A percentile compares a stretch with the other conserved stretches of the same genome.
phyloP scores from a whole-genome alignment of 2,888 invertebrate genomes.

The Dryobota labecula region DNA sequence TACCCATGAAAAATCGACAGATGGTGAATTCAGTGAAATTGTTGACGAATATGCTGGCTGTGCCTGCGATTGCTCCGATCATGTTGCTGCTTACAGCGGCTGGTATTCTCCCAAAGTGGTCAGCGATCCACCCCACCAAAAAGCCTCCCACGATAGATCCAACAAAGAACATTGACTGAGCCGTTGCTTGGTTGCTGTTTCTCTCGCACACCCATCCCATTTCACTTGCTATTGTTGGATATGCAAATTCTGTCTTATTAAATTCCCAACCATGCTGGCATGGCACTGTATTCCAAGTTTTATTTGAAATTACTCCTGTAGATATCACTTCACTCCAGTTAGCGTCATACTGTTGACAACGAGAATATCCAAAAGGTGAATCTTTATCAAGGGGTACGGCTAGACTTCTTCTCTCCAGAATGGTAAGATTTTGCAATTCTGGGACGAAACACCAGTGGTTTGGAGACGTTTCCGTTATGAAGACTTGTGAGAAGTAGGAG shows the following conservation, averaged over 20 bases:
- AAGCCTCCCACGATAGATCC: conserved; percentile 82
- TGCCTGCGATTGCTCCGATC: conserved; percentile 77
- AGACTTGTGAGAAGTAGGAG: conserved; percentile 78
- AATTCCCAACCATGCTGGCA: conserved; percentile 84
- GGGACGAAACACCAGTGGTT: conserved; percentile 83
- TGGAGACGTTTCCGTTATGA: conserved; percentile 78
- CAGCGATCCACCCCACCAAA: conserved; percentile 79
- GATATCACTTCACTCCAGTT: conserved; percentile 78
- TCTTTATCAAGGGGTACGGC: conserved; percentile 75
- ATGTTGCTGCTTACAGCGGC: conserved; percentile 76
- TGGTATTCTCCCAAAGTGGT: conserved; percentile 80
- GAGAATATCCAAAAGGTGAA: conserved; percentile 77
- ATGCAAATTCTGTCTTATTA: conserved; percentile 81
- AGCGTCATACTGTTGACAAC: conserved; percentile 75
- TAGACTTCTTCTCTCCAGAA: conserved; percentile 72
- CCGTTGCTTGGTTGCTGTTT: conserved; percentile 80
- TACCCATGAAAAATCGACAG: conserved; percentile 81
- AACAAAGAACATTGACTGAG: conserved; percentile 80
- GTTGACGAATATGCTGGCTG: conserved; percentile 72
- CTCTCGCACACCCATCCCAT: conserved; percentile 82
- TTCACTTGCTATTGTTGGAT: conserved; percentile 80
- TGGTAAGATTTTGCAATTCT: conserved; percentile 77
- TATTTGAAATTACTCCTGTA: conserved; percentile 67
- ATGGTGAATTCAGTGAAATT: conserved; percentile 75
- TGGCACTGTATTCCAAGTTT: conserved; percentile 69